Conservation (phyloP, 2,888 invertebrate genomes). For the Volucella inanis region DNA sequence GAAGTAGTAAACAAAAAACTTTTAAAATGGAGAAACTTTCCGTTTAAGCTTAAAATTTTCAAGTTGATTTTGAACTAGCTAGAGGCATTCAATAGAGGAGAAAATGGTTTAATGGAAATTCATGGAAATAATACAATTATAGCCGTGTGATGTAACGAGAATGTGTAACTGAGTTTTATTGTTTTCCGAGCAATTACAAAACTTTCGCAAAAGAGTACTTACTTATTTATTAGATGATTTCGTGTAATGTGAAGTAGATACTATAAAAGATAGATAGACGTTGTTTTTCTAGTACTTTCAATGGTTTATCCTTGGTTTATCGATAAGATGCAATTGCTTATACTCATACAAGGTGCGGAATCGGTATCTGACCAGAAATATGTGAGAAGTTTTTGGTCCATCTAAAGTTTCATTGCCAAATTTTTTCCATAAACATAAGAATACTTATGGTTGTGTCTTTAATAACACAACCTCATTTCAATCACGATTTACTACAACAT, state of each 20-base stretch:
- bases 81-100: not conserved
- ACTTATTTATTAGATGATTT: constrained; percentile 18
- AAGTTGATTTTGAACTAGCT: constrained; percentile 39
- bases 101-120: constrained; percentile 40
- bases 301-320: not conserved
- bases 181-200: constrained; percentile 31
- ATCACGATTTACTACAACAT: too few relatives aligned
- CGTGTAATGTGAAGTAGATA: not conserved
- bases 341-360: too few relatives aligned
- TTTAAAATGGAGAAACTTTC: constrained; percentile 51
- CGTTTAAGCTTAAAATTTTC: constrained; percentile 60
- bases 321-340: too few relatives aligned
- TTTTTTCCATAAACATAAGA: too few relatives aligned
- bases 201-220: constrained; percentile 13
- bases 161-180: constrained; percentile 63
- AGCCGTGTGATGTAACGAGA: constrained; percentile 46
- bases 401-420: too few relatives aligned
- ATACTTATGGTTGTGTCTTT: too few relatives aligned
- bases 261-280: not conserved
- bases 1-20: constrained; percentile 48
- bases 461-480: too few relatives aligned
- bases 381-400: too few relatives aligned
- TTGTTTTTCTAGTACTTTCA: not conserved
- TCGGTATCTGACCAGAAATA: too few relatives aligned
- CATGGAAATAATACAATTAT: constrained; percentile 59